phyloP scores from a whole-genome alignment of 2,888 invertebrate genomes.

The Smittia aterrima region DNA sequence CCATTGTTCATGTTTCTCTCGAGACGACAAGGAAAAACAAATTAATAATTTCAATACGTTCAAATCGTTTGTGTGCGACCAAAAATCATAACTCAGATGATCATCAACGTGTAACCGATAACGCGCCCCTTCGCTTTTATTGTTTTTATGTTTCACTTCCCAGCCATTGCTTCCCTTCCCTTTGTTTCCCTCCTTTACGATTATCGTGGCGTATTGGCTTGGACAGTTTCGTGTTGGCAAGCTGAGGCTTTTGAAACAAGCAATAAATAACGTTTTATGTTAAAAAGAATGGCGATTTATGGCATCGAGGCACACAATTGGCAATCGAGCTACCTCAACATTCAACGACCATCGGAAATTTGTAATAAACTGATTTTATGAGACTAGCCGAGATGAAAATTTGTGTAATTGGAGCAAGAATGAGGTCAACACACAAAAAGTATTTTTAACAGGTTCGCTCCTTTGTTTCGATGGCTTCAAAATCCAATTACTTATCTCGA shows the following conservation, averaged over 20 bases:
- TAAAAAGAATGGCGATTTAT: background rate
- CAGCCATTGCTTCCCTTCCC: background rate
- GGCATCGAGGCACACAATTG: background rate
- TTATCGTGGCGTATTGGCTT: background rate
- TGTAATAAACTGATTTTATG: background rate
- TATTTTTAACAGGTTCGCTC: background rate
- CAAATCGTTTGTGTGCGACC: too few species aligned
- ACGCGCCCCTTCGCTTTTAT: too few species aligned
- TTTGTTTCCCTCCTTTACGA: background rate
- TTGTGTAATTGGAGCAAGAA: slow-evolving; percentile 20
- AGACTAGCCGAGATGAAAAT: background rate
- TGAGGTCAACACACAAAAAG: background rate
- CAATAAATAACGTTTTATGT: background rate
- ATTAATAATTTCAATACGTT: too few species aligned
- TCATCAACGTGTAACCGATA: too few species aligned
- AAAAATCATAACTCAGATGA: too few species aligned
- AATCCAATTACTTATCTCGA: too few species aligned
- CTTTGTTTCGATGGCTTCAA: too few species aligned
- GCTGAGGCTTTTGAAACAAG: background rate
- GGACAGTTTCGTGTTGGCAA: background rate
- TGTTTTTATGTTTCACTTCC: too few species aligned
- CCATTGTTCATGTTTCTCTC: too few species aligned
- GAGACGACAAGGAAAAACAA: too few species aligned
- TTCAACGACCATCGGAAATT: slow-evolving; percentile 5
- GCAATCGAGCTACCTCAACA: background rate